Evolutionary conservation across 2,888 invertebrate species (phyloP).

Genomic region (Drosophila bunnanda): DNA sequence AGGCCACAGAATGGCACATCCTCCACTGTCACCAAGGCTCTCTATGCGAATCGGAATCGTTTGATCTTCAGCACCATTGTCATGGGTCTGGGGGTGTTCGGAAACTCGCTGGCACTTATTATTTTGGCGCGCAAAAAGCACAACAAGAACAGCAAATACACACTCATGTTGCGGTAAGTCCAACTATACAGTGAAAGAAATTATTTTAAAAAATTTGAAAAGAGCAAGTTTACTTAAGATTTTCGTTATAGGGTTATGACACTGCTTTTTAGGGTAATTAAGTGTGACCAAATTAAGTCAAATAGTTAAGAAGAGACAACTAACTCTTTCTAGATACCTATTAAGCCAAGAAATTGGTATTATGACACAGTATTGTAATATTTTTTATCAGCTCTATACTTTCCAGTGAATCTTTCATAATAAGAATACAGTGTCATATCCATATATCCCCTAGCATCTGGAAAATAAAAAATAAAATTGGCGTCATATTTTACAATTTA

Average conservation of each 20-base stretch:
- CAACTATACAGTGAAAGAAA: background rate
- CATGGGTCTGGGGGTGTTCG: slow-evolving; percentile 88
- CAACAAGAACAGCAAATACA: slow-evolving; percentile 91
- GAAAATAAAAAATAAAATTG: background rate
- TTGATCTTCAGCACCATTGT: slow-evolving; percentile 85
- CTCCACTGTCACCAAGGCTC: slow-evolving; percentile 26
- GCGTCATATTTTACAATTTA: background rate
- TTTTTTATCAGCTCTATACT: background rate
- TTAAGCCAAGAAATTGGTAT: background rate
- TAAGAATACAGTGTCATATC: background rate
- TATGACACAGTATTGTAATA: background rate
- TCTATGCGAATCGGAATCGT: slow-evolving; percentile 67
- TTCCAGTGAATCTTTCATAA: background rate
- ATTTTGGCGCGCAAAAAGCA: slow-evolving; percentile 90
- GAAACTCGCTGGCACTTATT: slow-evolving; percentile 91
- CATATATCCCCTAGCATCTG: background rate
- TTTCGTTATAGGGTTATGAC: background rate
- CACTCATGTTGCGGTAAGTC: slow-evolving; percentile 87
- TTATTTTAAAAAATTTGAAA: background rate
- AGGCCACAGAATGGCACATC: slow-evolving; percentile 1
- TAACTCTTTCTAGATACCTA: no score
- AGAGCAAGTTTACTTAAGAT: background rate
- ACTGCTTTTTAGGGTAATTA: background rate
- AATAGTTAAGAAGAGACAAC: background rate
- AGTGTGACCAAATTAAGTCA: background rate